A percentile compares a stretch with the other conserved stretches of the same genome.
Conservation (phyloP, 1,140 invertebrate genomes). For the Brachionus calyciflorus region DNA sequence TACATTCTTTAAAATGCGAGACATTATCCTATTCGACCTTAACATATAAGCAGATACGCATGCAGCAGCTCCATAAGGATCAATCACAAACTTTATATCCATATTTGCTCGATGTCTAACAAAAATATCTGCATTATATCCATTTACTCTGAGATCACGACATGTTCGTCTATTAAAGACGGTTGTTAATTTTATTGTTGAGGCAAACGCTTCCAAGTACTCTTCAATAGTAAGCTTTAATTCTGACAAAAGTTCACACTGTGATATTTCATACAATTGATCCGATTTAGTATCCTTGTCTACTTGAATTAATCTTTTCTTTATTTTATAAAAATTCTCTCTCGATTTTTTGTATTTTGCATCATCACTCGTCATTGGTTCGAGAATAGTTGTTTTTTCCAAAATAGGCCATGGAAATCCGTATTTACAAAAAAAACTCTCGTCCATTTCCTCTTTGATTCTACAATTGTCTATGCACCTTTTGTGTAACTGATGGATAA, state of each 20-base stretch:
- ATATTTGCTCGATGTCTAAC: not conserved
- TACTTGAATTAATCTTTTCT: not conserved
- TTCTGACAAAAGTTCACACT: not conserved
- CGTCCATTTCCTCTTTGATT: not conserved
- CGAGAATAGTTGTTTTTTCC: not conserved
- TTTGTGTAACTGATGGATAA: not conserved
- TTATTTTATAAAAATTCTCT: not conserved
- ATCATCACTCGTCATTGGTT: not conserved
- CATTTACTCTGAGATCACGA: not conserved
- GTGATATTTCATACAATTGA: not conserved
- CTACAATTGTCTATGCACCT: not conserved
- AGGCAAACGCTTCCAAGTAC: not conserved
- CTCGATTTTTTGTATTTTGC: not conserved
- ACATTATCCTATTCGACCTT: not conserved
- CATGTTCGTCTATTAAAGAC: not conserved
- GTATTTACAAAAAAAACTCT: not conserved
- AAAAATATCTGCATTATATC: not conserved
- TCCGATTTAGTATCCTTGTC: not conserved
- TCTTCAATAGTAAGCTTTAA: not conserved
- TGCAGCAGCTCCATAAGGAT: not conserved
- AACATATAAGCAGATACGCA: not conserved
- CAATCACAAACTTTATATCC: not conserved
- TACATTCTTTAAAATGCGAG: not conserved
- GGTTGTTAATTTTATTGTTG: not conserved
- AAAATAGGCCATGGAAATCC: constrained; percentile 3